Conservation (phyloP, 2,888 invertebrate genomes). For the Erannis defoliaria region DNA sequence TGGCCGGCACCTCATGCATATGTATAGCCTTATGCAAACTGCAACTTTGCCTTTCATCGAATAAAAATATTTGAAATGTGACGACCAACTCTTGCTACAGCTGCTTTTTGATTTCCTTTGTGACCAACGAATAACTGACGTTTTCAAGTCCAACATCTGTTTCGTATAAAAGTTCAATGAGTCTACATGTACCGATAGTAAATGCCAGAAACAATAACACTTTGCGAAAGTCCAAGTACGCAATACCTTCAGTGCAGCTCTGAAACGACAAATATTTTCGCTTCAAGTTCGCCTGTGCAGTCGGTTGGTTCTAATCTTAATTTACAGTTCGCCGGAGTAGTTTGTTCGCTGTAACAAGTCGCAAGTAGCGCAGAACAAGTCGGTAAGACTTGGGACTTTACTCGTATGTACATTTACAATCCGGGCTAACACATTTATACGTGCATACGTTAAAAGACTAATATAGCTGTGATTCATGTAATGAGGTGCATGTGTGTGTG, state of each 20-base stretch:
- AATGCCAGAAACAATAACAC: conserved; percentile 14
- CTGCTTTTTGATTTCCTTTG: conserved; percentile 36
- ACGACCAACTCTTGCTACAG: conserved; percentile 34
- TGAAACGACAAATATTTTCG: conserved; percentile 68
- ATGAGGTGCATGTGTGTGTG: too few species aligned
- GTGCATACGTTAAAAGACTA: background rate
- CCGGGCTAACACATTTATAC: background rate
- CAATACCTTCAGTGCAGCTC: conserved; percentile 31
- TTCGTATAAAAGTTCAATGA: conserved; percentile 8
- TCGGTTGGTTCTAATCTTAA: conserved; percentile 72
- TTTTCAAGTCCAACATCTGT: conserved; percentile 5
- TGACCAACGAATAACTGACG: background rate
- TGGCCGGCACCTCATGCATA: conserved; percentile 75
- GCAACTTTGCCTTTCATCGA: conserved; percentile 71
- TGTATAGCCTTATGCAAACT: conserved; percentile 79
- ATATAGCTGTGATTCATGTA: too few species aligned
- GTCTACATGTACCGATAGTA: conserved; percentile 11
- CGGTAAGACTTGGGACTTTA: conserved; percentile 29
- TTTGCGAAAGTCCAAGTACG: conserved; percentile 16
- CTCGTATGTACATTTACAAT: conserved; percentile 26
- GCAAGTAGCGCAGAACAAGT: conserved; percentile 46
- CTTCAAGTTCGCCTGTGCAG: conserved; percentile 56
- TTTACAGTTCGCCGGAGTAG: conserved; percentile 65
- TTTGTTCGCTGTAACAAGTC: conserved; percentile 57
- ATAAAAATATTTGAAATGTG: conserved; percentile 69